A percentile compares a stretch with the other conserved stretches of the same genome.
These are phyloP conservation scores for Merluccius polli DNA, from an alignment of 2,797 vertebrate species.

Conservation along the genomic window DNA sequence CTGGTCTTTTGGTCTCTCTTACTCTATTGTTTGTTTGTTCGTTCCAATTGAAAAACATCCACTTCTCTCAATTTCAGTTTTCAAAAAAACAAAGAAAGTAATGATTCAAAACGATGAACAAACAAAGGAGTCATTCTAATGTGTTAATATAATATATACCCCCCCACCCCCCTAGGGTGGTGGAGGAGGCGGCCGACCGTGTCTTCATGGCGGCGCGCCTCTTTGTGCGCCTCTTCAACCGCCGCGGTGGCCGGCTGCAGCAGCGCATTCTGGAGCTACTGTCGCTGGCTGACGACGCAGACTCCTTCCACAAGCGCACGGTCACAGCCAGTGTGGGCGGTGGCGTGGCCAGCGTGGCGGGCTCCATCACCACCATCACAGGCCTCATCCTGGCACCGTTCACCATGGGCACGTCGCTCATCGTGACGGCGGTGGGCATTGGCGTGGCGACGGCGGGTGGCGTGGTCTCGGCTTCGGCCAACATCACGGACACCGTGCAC, in stretches of 20 bases:
- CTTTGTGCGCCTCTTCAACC: slow-evolving; percentile 71
- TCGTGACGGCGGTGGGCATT: slow-evolving; percentile 74
- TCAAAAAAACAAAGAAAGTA: too few relatives aligned
- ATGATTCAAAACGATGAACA: not conserved
- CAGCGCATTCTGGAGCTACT: slow-evolving; percentile 66
- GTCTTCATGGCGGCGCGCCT: slow-evolving; percentile 76
- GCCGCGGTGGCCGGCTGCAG: slow-evolving; percentile 61
- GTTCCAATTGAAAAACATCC: too few relatives aligned
- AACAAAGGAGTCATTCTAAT: too few relatives aligned
- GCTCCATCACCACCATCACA: slow-evolving; percentile 74
- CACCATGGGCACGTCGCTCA: slow-evolving; percentile 72
- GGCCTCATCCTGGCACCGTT: slow-evolving; percentile 74
- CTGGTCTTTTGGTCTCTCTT: not conserved
- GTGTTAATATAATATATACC: too few relatives aligned
- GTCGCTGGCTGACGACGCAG: slow-evolving; percentile 58
- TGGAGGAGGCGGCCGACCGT: slow-evolving; percentile 70
- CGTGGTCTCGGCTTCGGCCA: slow-evolving; percentile 68
- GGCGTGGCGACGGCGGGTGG: slow-evolving; percentile 72
- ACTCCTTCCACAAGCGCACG: slow-evolving; percentile 72
- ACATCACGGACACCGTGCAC: slow-evolving; percentile 74
- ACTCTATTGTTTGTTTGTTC: not conserved
- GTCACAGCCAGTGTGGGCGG: slow-evolving; percentile 70
- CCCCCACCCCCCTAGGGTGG: slow-evolving; percentile 50
- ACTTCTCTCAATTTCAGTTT: too few relatives aligned
- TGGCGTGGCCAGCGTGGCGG: slow-evolving; percentile 66